Conservation (phyloP, 2,888 invertebrate genomes). For the Metalampra italica region DNA sequence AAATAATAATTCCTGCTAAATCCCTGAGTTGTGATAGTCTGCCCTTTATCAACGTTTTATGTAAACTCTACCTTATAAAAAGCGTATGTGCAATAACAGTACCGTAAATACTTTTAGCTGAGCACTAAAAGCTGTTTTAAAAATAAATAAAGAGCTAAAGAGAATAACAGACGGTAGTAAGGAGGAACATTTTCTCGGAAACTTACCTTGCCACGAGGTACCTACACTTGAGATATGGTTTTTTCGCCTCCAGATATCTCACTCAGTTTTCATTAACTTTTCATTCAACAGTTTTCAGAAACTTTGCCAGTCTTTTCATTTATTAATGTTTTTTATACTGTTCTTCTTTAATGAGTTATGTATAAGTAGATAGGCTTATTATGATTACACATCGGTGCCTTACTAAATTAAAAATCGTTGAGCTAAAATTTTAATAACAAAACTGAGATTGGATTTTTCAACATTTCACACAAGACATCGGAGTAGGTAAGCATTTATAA, state of each 20-base stretch:
- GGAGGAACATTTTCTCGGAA: conserved; percentile 18
- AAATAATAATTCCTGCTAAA: too few relatives aligned
- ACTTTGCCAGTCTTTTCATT: not conserved
- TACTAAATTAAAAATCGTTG: too few relatives aligned
- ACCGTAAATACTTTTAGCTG: conserved; percentile 1
- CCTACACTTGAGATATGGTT: conserved; percentile 20
- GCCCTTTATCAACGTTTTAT: too few relatives aligned
- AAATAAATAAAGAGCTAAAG: conserved; percentile 11
- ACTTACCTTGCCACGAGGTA: conserved; percentile 15
- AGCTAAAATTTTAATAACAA: too few relatives aligned
- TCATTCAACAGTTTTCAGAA: conserved; percentile 6
- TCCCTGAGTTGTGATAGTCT: too few relatives aligned
- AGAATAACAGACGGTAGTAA: conserved; percentile 9
- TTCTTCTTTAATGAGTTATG: not conserved
- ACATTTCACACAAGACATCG: too few relatives aligned
- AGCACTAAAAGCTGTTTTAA: conserved; percentile 6
- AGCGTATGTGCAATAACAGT: too few relatives aligned
- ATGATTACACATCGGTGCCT: too few relatives aligned
- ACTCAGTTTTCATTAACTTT: conserved; percentile 25
- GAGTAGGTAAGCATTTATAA: too few relatives aligned
- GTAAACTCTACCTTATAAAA: too few relatives aligned
- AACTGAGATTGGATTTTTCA: too few relatives aligned
- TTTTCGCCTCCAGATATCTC: conserved; percentile 19
- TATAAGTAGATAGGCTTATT: too few relatives aligned
- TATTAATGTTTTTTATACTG: not conserved